Conservation (phyloP, 2,113 vertebrate genomes). For the Gadus chalcogrammus region DNA sequence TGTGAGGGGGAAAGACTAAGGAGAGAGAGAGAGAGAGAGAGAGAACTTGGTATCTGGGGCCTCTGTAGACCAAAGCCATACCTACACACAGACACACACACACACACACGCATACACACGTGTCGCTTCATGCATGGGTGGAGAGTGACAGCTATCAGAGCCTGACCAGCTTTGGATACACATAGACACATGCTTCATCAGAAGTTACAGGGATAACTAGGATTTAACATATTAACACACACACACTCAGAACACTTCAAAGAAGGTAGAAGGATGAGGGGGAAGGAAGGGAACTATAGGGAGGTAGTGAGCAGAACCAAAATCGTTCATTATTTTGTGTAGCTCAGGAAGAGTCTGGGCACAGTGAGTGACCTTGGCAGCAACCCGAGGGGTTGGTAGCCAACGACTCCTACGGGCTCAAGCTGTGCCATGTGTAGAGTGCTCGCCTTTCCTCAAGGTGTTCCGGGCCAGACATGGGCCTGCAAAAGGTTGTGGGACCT, state of each 20-base stretch:
- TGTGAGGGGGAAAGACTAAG: neutral
- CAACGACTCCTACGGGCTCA: constrained; percentile 2
- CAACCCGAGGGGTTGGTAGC: constrained; percentile 44
- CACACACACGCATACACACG: constrained; percentile 2
- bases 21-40: neutral
- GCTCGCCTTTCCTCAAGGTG: no score
- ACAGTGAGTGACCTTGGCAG: constrained; percentile 36
- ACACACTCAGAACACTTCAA: constrained; percentile 4
- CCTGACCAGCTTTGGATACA: no score
- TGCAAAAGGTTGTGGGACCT: constrained; percentile 9
- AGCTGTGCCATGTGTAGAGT: constrained; percentile 2
- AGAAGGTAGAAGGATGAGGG: neutral
- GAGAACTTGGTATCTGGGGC: constrained; percentile 42
- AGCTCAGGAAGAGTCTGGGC: constrained; percentile 7
- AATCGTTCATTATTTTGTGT: neutral
- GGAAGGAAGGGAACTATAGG: no score
- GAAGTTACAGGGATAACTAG: neutral
- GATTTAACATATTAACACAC: neutral
- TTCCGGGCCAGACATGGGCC: neutral
- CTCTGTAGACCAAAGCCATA: neutral
- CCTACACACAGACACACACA: constrained; percentile 7
- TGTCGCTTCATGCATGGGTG: no score
- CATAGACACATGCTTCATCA: neutral
- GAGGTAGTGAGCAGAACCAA: no score
- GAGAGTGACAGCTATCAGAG: no score